Conservation (phyloP, 1,140 invertebrate species). For the Drosophila santomea region DNA sequence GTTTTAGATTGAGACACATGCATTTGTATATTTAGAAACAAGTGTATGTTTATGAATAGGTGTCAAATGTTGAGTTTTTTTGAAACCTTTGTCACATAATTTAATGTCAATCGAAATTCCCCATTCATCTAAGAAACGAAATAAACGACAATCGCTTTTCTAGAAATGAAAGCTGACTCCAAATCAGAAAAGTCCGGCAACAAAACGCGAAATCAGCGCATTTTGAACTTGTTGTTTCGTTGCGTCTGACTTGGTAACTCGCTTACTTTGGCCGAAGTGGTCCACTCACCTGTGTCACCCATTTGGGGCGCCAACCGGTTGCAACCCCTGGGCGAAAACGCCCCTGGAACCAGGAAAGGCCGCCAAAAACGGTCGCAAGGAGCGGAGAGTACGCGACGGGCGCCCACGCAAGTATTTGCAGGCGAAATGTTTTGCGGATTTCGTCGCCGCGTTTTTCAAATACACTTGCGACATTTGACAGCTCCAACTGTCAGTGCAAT, state of each 20-base stretch:
- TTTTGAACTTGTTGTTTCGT: background rate
- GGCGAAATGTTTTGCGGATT: constrained; percentile 71
- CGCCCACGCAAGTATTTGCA: constrained; percentile 50
- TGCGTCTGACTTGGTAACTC: background rate
- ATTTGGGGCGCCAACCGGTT: background rate
- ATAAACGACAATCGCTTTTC: background rate
- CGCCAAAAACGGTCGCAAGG: constrained; percentile 7
- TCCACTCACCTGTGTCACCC: constrained; percentile 21
- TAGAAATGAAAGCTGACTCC: background rate
- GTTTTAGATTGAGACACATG: no score
- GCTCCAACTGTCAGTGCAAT: constrained; percentile 67
- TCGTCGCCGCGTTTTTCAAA: constrained; percentile 74
- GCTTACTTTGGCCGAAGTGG: constrained; percentile 1
- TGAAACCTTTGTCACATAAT: no score
- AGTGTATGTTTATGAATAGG: no score
- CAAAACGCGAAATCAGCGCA: background rate
- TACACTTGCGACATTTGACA: constrained; percentile 80
- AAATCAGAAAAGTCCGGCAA: background rate
- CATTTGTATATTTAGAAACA: no score
- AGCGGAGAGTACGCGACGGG: constrained; percentile 19
- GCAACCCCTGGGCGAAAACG: no score
- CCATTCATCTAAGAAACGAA: no score
- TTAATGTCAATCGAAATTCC: no score
- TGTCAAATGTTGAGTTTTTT: no score
- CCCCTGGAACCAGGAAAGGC: background rate